phyloP scores from a whole-genome alignment of 2,888 invertebrate species.

The Cetonia aurata region DNA sequence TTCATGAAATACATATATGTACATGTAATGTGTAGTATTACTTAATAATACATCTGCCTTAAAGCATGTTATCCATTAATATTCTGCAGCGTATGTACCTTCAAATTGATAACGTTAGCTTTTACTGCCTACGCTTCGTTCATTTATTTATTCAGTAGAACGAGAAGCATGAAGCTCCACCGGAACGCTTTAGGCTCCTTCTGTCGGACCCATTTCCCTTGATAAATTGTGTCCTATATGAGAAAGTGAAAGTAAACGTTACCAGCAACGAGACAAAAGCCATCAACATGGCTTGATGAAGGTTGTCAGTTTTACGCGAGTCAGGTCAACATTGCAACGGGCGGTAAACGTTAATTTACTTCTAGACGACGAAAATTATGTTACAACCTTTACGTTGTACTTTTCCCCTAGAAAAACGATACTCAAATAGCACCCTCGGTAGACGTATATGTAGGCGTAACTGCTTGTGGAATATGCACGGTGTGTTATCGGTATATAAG shows the following conservation, averaged over 20 bases:
- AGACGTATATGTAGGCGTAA: not conserved
- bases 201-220: conserved; percentile 43
- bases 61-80: too few relatives aligned
- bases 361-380: conserved; percentile 10
- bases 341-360: too few relatives aligned
- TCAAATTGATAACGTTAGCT: too few relatives aligned
- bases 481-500: not conserved
- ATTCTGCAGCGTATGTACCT: too few relatives aligned
- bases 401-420: not conserved
- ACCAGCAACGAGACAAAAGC: conserved; percentile 54
- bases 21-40: too few relatives aligned
- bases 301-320: conserved; percentile 59
- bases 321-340: conserved; percentile 43
- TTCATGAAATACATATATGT: too few relatives aligned
- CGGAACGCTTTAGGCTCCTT: conserved; percentile 4
- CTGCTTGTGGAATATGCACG: not conserved
- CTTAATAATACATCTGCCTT: not conserved
- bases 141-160: not conserved
- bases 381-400: not conserved
- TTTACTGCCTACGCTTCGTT: not conserved
- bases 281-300: conserved; percentile 55
- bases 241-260: conserved; percentile 57
- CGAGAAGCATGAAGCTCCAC: not conserved
- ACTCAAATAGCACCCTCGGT: too few relatives aligned
- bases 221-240: conserved; percentile 49